Conservation (phyloP, 2,888 invertebrate species). For the Microctonus aethiopoides region DNA sequence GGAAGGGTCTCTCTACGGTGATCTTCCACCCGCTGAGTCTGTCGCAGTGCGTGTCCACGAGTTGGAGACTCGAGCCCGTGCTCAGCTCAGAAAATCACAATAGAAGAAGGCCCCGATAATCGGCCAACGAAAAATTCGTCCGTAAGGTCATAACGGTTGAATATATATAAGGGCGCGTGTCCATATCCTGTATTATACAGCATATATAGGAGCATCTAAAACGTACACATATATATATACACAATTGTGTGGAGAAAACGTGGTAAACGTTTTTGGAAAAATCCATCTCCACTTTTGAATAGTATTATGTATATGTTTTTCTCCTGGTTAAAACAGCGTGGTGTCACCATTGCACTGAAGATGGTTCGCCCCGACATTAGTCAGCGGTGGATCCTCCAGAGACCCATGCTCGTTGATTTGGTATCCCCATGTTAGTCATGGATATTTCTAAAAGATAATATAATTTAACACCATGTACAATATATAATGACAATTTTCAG, state of each 20-base stretch:
- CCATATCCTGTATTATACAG: conserved; percentile 25
- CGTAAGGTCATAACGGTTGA: conserved; percentile 28
- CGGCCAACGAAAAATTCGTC: conserved; percentile 40
- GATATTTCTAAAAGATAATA: conserved; percentile 32
- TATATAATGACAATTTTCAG: not conserved
- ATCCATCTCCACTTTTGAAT: not conserved
- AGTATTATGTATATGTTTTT: not conserved
- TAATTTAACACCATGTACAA: conserved; percentile 4
- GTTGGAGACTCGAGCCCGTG: conserved; percentile 31
- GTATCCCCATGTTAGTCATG: conserved; percentile 43
- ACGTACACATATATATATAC: too few relatives aligned
- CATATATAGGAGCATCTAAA: too few relatives aligned
- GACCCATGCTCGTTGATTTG: conserved; percentile 29
- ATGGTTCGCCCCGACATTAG: conserved; percentile 41
- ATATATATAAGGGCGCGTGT: conserved; percentile 40
- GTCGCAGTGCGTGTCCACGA: conserved; percentile 29
- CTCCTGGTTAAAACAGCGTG: conserved; percentile 32
- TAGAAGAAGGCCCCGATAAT: conserved; percentile 47
- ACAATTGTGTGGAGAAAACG: not conserved
- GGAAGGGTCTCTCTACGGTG: not conserved
- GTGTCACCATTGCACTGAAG: conserved; percentile 26
- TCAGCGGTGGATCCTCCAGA: conserved; percentile 40
- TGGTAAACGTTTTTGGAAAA: not conserved
- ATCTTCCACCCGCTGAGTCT: conserved; percentile 20
- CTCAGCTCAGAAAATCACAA: conserved; percentile 36